Evolutionary conservation across 2,113 vertebrate genomes (phyloP).

Genomic region (Serilophus lunatus): DNA sequence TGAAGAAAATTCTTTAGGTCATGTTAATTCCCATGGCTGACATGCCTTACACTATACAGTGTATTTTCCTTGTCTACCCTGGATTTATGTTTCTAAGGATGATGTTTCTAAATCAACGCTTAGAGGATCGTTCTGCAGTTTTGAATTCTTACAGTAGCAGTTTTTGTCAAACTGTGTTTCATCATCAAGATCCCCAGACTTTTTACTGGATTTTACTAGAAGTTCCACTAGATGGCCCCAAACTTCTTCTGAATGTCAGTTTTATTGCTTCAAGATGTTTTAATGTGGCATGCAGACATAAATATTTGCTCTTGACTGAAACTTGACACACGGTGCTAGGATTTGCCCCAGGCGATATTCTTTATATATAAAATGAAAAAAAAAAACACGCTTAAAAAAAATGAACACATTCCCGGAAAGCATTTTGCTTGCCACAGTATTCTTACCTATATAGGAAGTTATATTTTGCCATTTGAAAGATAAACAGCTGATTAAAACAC

Average conservation of each 20-base stretch:
- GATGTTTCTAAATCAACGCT: not conserved
- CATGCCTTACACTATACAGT: not conserved
- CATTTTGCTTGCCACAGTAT: not conserved
- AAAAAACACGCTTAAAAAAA: not conserved
- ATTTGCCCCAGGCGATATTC: not conserved
- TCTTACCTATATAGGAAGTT: not conserved
- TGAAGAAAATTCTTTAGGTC: not conserved
- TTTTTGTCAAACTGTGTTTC: not conserved
- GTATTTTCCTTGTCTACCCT: not conserved
- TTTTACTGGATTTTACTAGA: not conserved
- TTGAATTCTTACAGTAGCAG: not conserved
- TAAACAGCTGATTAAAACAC: not conserved
- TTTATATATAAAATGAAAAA: not conserved
- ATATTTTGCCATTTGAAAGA: not conserved
- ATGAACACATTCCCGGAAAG: not conserved
- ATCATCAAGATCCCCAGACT: fast-evolving
- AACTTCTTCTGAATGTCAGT: not conserved
- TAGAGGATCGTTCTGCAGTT: not conserved
- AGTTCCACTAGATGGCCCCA: constrained; percentile 71
- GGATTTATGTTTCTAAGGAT: not conserved
- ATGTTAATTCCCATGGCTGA: not conserved
- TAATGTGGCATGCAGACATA: constrained; percentile 29
- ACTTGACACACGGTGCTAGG: not conserved
- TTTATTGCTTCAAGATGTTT: not conserved
- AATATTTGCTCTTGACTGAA: constrained; percentile 47